Percentiles rank a stretch among this genome's conserved stretches.
phyloP scores from a whole-genome alignment of 1,140 invertebrate genomes.

The Rhagoletis pomonella region DNA sequence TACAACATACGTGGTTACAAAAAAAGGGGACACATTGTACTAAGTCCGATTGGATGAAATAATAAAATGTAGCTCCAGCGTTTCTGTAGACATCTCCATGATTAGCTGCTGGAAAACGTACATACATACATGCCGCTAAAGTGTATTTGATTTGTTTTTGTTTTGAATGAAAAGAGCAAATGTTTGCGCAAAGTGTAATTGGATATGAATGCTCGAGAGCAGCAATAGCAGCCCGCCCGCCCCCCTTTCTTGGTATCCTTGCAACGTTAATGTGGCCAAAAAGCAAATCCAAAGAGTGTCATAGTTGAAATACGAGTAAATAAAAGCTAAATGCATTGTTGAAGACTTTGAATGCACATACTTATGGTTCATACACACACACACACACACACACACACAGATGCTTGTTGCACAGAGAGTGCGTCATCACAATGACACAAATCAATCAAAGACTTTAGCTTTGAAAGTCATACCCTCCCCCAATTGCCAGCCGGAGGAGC shows the following conservation, averaged over 20 bases:
- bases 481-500: neutral
- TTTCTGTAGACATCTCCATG: slow-evolving; percentile 1
- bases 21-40: no score
- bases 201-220: slow-evolving; percentile 22
- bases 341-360: neutral
- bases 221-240: no score
- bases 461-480: neutral
- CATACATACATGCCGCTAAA: neutral
- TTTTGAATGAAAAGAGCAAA: neutral
- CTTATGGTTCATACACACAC: no score
- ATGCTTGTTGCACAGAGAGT: neutral
- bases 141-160: neutral
- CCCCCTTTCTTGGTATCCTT: no score
- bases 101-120: neutral
- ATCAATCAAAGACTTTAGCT: slow-evolving; percentile 51
- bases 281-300: neutral
- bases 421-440: slow-evolving; percentile 37
- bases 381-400: no score
- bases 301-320: slow-evolving; percentile 48
- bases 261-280: slow-evolving; percentile 14
- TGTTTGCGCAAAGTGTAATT: slow-evolving; percentile 18
- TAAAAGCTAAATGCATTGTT: slow-evolving; percentile 33
- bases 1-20: no score
- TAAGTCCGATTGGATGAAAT: no score
- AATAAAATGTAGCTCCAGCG: neutral